Base-by-base conservation (phyloP, 2,113 vertebrate genomes). In the Hippocampus comes region DNA sequence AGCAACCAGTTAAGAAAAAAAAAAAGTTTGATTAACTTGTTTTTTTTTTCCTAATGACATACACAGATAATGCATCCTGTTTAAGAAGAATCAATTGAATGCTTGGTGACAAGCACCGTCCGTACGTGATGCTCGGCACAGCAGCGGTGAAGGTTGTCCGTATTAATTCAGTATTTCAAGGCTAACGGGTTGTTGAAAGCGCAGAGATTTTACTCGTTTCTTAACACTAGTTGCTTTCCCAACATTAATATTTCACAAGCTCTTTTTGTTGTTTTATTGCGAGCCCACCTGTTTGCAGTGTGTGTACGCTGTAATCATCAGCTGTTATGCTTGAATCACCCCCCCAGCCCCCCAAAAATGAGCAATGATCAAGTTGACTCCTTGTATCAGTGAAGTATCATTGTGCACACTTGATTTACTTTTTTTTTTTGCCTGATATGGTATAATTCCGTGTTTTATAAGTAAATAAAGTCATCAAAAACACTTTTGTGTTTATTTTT, bases 361-460 rank as follows among this genome's bases (percentile, higher is more conserved):
- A 89, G 79, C 77, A 70, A 51, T 63, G 84, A 86, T 86, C 71
- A 89, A 90, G 57, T 49, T 11, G 14, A 27, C 56, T 2, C 82
- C 73, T 63, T n/a, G 80, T 87, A 84, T 85, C 25, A 60, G 5
- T 38, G 57, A 67, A 9, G 76, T 77, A 49, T 72, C 66, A 63
- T 75, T 76, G 48, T 56, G 53, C 67, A 75, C 49, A 72, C 65
- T 70, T 79, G 18, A 79, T 85, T 87, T 72, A 73, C 68, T 75
- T 69, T 81, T 70, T 75, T 75, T 69, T 81, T 70, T 75, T 69
- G 81, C 71, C 84, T 80, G 81, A 86, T 83, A 72, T 82, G 84
- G 76, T 87, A 85, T 88, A 38, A 82, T 84, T 87, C 86, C 75
- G 82, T 77, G 56, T 76, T 80, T 78, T 72, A 69, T 75, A 78